phyloP scores from a whole-genome alignment of 1,140 invertebrate genomes.

The Macrostomum lignano region DNA sequence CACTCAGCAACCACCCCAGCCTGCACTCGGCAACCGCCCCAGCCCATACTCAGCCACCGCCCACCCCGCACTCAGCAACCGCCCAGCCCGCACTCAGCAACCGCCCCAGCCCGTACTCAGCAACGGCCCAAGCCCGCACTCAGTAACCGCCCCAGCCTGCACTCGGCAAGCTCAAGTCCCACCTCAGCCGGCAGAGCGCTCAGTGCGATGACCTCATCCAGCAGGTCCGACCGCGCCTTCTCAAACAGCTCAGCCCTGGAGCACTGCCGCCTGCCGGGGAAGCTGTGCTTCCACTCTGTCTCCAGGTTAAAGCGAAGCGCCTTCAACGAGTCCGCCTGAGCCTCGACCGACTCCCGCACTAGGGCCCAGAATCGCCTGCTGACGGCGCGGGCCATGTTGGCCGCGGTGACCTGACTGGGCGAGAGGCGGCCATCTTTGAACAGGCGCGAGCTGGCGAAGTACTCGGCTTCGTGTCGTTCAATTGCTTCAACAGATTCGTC shows the following conservation, averaged over 20 bases:
- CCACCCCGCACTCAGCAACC: no score
- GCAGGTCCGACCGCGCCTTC: no score
- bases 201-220: no score
- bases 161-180: no score
- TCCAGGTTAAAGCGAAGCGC: constrained; percentile 85
- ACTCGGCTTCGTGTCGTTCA: constrained; percentile 72
- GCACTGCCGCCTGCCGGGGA: constrained; percentile 61
- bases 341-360: constrained; percentile 86
- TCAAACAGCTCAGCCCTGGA: constrained; percentile 88
- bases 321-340: constrained; percentile 86
- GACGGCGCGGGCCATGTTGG: constrained; percentile 77
- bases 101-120: no score
- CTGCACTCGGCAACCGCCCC: no score
- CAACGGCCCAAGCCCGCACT: no score
- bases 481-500: constrained; percentile 77
- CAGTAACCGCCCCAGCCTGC: no score
- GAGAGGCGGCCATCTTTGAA: constrained; percentile 77
- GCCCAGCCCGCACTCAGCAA: no score
- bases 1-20: no score
- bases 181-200: no score
- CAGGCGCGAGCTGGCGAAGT: constrained; percentile 65
- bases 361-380: constrained; percentile 98
- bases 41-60: no score
- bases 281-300: constrained; percentile 99
- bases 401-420: constrained; percentile 71